Percentiles rank a stretch among this genome's conserved stretches.
Conservation (phyloP, 2,888 invertebrate genomes). For the Drosophila tripunctata region DNA sequence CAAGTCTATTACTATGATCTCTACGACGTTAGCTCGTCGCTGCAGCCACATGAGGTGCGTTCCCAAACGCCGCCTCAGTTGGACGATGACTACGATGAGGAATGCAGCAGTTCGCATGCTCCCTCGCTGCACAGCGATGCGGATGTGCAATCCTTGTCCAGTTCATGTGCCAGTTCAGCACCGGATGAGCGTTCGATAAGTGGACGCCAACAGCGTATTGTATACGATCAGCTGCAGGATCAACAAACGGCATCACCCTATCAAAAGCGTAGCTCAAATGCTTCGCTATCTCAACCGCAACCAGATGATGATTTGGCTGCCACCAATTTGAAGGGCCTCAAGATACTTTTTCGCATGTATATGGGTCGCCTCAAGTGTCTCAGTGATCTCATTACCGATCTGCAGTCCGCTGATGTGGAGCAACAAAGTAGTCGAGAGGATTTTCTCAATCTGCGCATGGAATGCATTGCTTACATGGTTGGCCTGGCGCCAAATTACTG, state of each 20-base stretch:
- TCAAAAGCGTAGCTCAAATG: conserved; percentile 76
- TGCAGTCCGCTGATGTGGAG: conserved; percentile 78
- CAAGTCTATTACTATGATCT: conserved; percentile 85
- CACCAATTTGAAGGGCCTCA: conserved; percentile 85
- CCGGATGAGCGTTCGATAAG: conserved; percentile 74
- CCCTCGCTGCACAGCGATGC: conserved; percentile 77
- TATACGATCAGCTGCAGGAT: conserved; percentile 80
- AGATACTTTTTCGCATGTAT: conserved; percentile 87
- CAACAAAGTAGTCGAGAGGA: conserved; percentile 76
- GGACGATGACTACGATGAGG: conserved; percentile 72
- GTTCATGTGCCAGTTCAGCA: conserved; percentile 76
- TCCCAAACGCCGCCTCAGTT: conserved; percentile 78
- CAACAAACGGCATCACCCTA: conserved; percentile 61
- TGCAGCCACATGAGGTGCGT: conserved; percentile 69
- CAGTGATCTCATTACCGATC: conserved; percentile 78
- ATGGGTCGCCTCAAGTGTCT: conserved; percentile 85
- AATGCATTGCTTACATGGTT: conserved; percentile 81
- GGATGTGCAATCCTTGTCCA: conserved; percentile 78
- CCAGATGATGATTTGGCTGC: conserved; percentile 66
- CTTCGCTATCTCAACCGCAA: conserved; percentile 64
- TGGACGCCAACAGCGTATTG: conserved; percentile 70
- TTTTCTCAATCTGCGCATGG: conserved; percentile 78
- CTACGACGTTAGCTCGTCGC: conserved; percentile 78
- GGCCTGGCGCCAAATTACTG: conserved; percentile 69
- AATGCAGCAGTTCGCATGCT: conserved; percentile 75